A percentile compares a stretch with the other conserved stretches of the same genome.
Evolutionary conservation across 2,113 vertebrate genomes (phyloP).

Genomic region (Clarias magur): DNA sequence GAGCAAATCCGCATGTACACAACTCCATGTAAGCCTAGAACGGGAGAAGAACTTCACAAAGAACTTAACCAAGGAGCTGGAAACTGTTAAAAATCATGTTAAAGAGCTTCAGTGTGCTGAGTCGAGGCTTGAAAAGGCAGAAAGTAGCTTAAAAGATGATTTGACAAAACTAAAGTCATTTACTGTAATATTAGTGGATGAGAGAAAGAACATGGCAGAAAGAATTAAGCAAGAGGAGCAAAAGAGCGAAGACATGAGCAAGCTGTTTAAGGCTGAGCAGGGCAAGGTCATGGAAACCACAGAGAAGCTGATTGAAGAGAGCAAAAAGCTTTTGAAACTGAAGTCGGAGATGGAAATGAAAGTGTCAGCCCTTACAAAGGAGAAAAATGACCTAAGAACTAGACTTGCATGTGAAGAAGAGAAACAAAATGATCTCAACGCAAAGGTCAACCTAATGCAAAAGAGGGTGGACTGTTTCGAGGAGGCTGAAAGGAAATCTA

Average conservation of each 20-base stretch:
- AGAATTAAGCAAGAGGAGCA: constrained; percentile 89
- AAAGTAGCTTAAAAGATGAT: constrained; percentile 86
- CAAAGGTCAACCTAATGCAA: constrained; percentile 77
- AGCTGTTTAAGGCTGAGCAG: constrained; percentile 86
- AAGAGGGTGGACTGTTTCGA: constrained; percentile 81
- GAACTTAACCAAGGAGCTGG: constrained; percentile 83
- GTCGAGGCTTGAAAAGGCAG: constrained; percentile 81
- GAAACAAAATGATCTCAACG: constrained; percentile 77
- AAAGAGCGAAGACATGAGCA: constrained; percentile 82
- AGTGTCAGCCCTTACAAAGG: constrained; percentile 77
- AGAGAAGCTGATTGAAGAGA: constrained; percentile 96
- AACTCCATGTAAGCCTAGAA: constrained; percentile 83
- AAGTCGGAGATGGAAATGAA: constrained; percentile 93
- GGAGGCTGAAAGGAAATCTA: constrained; percentile 77
- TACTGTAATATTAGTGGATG: constrained; percentile 89
- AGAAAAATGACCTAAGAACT: constrained; percentile 80
- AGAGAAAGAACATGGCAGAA: constrained; percentile 88
- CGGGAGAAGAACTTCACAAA: constrained; percentile 84
- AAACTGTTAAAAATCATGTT: constrained; percentile 80
- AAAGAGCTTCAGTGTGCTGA: constrained; percentile 86
- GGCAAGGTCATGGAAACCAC: constrained; percentile 92
- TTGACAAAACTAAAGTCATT: constrained; percentile 92
- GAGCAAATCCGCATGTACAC: constrained; percentile 83
- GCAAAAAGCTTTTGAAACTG: constrained; percentile 89
- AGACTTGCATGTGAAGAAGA: constrained; percentile 83